Conservation (phyloP, 2,113 vertebrate genomes). For the Halcyon senegalensis region DNA sequence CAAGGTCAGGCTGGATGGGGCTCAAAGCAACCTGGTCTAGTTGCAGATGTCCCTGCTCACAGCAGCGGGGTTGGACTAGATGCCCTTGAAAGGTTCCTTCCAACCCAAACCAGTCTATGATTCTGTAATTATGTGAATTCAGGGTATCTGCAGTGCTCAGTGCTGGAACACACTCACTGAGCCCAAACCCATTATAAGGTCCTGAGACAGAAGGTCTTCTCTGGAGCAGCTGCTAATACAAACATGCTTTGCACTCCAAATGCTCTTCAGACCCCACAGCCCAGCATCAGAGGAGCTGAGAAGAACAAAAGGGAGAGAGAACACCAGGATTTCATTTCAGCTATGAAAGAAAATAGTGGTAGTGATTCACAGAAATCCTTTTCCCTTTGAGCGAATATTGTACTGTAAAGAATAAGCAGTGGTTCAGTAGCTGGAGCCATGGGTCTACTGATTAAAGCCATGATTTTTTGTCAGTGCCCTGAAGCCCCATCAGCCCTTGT, state of each 20-base stretch:
- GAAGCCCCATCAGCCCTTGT: background rate
- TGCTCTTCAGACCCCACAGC: background rate
- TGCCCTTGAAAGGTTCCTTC: background rate
- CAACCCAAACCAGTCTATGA: background rate
- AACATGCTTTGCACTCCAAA: background rate
- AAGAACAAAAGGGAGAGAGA: background rate
- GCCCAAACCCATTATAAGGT: accelerated
- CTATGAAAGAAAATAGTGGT: background rate
- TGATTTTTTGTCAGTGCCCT: background rate
- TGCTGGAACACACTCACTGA: accelerated
- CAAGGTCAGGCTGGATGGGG: background rate
- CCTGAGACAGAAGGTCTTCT: background rate
- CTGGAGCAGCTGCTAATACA: background rate
- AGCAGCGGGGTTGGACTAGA: background rate
- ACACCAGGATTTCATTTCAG: background rate
- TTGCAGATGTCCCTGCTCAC: background rate
- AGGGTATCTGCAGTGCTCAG: background rate
- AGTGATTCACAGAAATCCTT: background rate
- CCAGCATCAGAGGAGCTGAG: background rate
- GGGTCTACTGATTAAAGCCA: background rate
- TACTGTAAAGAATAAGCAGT: background rate
- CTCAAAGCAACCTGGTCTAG: background rate
- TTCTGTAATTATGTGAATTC: background rate
- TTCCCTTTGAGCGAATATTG: background rate
- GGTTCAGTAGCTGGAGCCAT: background rate